Evolutionary conservation across 2,797 vertebrate species (phyloP).

Genomic region (Hylomyscus alleni): DNA sequence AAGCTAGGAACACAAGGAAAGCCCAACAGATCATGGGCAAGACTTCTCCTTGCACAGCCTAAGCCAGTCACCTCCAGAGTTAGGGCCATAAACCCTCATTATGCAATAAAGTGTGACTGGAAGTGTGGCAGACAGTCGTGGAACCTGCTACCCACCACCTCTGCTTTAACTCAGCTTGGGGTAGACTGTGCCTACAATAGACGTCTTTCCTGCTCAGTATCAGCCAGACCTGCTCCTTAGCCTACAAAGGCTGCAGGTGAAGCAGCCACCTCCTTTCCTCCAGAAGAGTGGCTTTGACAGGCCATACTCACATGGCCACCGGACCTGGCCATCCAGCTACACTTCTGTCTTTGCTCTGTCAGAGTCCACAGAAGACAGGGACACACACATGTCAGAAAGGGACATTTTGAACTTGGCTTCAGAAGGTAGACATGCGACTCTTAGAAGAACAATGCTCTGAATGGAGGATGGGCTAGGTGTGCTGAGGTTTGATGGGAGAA

Average conservation of each 20-base stretch:
- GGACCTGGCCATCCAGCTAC: neutral
- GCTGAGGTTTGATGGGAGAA: neutral
- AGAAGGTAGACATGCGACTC: neutral
- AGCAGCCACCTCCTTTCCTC: neutral
- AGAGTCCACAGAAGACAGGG: neutral
- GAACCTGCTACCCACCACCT: no score
- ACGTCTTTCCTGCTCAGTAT: neutral
- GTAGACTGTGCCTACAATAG: no score
- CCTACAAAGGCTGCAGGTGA: neutral
- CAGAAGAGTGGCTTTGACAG: neutral
- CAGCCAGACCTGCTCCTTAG: neutral
- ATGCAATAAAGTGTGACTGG: neutral
- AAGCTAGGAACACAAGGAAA: neutral
- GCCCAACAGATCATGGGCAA: no score
- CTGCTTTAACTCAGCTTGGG: neutral
- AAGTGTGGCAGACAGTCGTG: neutral
- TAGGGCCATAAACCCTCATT: neutral
- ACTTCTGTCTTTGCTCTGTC: neutral
- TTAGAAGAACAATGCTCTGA: neutral
- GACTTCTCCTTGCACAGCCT: neutral
- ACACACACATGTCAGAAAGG: neutral
- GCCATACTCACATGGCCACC: neutral
- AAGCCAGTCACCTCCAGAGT: no score
- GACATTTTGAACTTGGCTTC: neutral
- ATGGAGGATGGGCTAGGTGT: neutral